These are phyloP conservation scores for Oriolus oriolus DNA, from an alignment of 2,113 vertebrate species.

Conservation along the genomic window DNA sequence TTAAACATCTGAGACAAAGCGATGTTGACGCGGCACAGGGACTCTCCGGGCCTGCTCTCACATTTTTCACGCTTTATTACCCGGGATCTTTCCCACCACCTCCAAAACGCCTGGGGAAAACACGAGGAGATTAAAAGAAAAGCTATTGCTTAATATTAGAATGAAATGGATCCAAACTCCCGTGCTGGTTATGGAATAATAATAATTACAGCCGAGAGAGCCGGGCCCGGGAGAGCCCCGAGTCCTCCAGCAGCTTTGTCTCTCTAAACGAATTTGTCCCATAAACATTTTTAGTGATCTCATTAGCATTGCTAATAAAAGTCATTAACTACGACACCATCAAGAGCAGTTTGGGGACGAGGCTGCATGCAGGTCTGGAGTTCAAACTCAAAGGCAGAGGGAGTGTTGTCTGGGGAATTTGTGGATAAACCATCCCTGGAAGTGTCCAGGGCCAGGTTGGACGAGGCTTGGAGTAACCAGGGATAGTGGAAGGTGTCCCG, in stretches of 20 bases:
- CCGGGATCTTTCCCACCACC: background rate
- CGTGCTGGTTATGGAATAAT: background rate
- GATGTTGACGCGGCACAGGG: background rate
- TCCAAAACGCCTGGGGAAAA: background rate
- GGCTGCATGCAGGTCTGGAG: background rate
- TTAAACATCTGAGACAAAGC: background rate
- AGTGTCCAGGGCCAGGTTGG: background rate
- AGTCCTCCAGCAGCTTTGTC: background rate
- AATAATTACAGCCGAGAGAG: background rate
- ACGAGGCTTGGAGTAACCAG: background rate
- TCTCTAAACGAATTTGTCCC: background rate
- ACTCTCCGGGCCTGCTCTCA: background rate
- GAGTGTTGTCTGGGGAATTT: background rate
- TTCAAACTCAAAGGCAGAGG: background rate
- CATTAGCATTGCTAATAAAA: background rate
- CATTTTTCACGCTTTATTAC: background rate
- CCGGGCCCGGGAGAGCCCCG: background rate
- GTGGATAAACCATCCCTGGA: background rate
- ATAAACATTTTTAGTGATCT: background rate
- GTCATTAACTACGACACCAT: background rate
- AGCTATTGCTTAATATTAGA: slow-evolving; percentile 15
- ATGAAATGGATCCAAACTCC: background rate
- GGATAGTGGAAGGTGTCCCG: fast-evolving
- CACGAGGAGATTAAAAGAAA: slow-evolving; percentile 17
- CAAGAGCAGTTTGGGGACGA: background rate